Base-by-base conservation (phyloP, 2,113 vertebrate genomes). In the Marmota flaviventris region DNA sequence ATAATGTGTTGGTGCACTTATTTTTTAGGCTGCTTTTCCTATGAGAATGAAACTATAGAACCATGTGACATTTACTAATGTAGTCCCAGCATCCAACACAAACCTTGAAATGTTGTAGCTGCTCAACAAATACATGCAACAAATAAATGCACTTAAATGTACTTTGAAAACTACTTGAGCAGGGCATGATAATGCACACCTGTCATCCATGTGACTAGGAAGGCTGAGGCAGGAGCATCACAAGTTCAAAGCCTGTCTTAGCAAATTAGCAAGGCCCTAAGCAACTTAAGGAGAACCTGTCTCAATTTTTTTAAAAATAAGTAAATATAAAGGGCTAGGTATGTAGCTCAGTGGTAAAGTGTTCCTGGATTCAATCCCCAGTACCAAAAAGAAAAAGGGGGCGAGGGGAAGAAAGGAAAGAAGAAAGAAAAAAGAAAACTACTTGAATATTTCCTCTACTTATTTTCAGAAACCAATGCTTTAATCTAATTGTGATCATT, bases 401-500 rank as follows among this genome's bases (percentile, higher is more conserved):
- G 51, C 0, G 13, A 16, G 51, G 51, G 51, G 51, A 16, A 22
- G 2, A 24, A 24, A 58, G 20, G 20, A 58, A 22, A 8, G 20
- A 58, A 58, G 56, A 4, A 53, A 53, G 51, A 14, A 18, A 58
- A 61, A 61, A 61, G 8, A 63, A 63, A 58, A 24, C 8, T 77
- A 86, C 65, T 91, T 32, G 51, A 87, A 32, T 94, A 87, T 72
- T 94, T 77, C 27, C 42, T 12, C 18, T 85, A 45, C 82, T 27
- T 94, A 3, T 77, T 91, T 88, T 72, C 78, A 94, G 83, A 88
- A 97, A 75, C 32, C 67, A 24, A 61, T 83, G 65, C 94, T 89
- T 69, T 89, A 42, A 61, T 29, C 22, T 22, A 2, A 75, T 89
- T 34, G 61, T 42, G 14, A 37, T 32, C 72, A 53, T 94, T 96